phyloP scores from a whole-genome alignment of 2,797 vertebrate species.

The Chaetophractus vellerosus region DNA sequence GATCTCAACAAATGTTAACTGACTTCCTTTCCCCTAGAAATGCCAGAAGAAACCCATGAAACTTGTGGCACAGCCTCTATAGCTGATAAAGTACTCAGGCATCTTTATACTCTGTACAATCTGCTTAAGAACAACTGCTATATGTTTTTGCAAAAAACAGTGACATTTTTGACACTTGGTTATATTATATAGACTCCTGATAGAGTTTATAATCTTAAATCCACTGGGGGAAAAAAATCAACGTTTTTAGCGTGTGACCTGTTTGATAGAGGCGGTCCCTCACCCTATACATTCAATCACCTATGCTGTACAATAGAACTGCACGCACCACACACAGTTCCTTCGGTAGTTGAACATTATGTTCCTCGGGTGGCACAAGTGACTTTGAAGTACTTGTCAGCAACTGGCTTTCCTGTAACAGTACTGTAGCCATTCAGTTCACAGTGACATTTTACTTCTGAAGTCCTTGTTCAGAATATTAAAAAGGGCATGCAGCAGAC shows the following conservation, averaged over 20 bases:
- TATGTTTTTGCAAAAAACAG: slow-evolving; percentile 45
- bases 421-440: slow-evolving; percentile 55
- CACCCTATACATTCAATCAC: slow-evolving; percentile 54
- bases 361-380: slow-evolving; percentile 68
- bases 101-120: neutral
- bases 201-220: slow-evolving; percentile 52
- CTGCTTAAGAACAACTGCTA: slow-evolving; percentile 6
- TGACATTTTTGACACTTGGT: slow-evolving; percentile 48
- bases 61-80: slow-evolving; percentile 37
- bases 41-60: slow-evolving; percentile 48
- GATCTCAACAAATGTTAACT: slow-evolving; percentile 29
- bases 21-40: slow-evolving; percentile 59
- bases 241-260: slow-evolving; percentile 59
- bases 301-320: slow-evolving; percentile 30
- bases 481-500: slow-evolving; percentile 37
- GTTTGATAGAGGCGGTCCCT: neutral
- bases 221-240: slow-evolving; percentile 11
- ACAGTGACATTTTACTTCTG: slow-evolving; percentile 65
- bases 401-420: slow-evolving; percentile 56
- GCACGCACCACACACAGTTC: neutral
- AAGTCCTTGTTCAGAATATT: slow-evolving; percentile 79
- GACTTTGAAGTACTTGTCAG: slow-evolving; percentile 81
- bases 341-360: slow-evolving; percentile 1
- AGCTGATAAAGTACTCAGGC: slow-evolving; percentile 4
- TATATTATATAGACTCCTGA: slow-evolving; percentile 46